Percentiles rank a stretch among this genome's conserved stretches.
These are phyloP conservation scores for Cenopis cana DNA, from an alignment of 2,888 invertebrate genomes.

Conservation along the genomic window DNA sequence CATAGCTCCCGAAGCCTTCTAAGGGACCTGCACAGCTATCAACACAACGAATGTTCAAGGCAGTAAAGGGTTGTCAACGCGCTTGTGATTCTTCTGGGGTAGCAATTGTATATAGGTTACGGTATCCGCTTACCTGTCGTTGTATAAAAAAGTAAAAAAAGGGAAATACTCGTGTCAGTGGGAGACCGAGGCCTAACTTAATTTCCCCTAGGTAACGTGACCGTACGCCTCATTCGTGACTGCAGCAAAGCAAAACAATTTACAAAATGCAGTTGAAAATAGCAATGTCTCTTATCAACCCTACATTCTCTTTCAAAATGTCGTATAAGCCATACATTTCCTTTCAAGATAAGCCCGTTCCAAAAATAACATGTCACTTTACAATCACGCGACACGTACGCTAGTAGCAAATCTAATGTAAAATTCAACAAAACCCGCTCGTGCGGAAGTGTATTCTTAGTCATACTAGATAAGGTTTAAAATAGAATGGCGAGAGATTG, in stretches of 20 bases:
- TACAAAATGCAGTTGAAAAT: conserved; percentile 21
- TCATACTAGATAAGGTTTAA: not conserved
- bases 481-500: not conserved
- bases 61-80: no score
- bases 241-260: conserved; percentile 9
- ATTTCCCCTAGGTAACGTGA: not conserved
- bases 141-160: no score
- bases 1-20: no score
- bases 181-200: no score
- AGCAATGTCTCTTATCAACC: not conserved
- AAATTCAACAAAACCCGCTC: not conserved
- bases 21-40: no score
- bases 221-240: not conserved
- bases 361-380: not conserved
- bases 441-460: not conserved
- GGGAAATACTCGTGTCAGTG: no score
- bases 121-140: no score
- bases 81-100: no score
- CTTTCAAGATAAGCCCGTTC: conserved; percentile 9
- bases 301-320: not conserved
- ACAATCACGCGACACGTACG: conserved; percentile 25
- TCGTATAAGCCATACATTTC: not conserved
- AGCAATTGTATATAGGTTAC: no score
- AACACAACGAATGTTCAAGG: no score
- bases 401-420: conserved; percentile 5